Base-by-base conservation (phyloP, 2,113 vertebrate genomes). In the Poeciliopsis retropinna region DNA sequence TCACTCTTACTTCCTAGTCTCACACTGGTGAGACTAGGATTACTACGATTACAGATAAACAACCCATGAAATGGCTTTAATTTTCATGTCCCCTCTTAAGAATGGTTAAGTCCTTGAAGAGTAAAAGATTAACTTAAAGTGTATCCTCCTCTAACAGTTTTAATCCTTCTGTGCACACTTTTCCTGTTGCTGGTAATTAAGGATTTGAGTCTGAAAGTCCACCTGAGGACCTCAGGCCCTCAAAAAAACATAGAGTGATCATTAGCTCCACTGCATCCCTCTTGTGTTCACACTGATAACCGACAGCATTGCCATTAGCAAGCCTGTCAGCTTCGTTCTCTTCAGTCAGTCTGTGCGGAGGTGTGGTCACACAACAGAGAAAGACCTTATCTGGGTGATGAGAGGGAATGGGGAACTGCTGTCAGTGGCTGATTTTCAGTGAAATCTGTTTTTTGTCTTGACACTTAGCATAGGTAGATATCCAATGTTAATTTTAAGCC, bases 351-450 rank as follows among this genome's bases (percentile, higher is more conserved):
- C 71, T 32, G 83, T 79, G 84, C 87, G 67, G 82, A 88, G 85
- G 73, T 81, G 76, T 76, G 79, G 70, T 63, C 61, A n/a, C 70
- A 37, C 76, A 66, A 67, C 68, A 70, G 79, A 71, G 63, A 62
- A 79, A 31, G 61, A 27, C 77, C 51, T 91, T 92, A 91, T 93
- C 88, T 67, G 71, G 34, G 83, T 57, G 87, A 86, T 84, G 89
- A 91, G 27, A 87, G 83, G 72, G 63, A 87, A 81, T 73, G 87
- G 76, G 72, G 83, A 85, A 84, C 75, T 57, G 67, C 79, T 82
- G 89, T 90, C 86, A 87, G 66, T 67, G 64, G 68, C 64, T 78
- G 15, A 14, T 65, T 86, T 77, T 79, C 78, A 84, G 29, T 34
- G 6, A 25, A 68, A 71, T 67, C 87, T 90, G 86, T 66, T n/a